phyloP scores from a whole-genome alignment of 2,797 vertebrate genomes.

The Poeciliopsis paucimaculata region DNA sequence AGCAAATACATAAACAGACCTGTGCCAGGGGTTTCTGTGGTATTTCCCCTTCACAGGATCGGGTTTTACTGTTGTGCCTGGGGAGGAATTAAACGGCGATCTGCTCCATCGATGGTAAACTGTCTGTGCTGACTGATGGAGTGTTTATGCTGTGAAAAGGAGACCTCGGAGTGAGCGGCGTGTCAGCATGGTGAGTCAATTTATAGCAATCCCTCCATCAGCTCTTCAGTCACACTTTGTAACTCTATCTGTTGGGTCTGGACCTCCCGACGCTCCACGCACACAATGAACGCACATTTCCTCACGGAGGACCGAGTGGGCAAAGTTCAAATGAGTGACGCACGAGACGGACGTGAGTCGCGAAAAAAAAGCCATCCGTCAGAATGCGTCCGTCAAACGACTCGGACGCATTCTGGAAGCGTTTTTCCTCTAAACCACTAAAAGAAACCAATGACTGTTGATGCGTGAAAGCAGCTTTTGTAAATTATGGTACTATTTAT shows the following conservation, averaged over 20 bases:
- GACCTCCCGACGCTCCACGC: slow-evolving; percentile 6
- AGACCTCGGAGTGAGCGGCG: slow-evolving; percentile 60
- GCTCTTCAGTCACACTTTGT: slow-evolving; percentile 55
- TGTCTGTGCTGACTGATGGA: slow-evolving; percentile 63
- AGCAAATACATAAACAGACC: slow-evolving; percentile 3
- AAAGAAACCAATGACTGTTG: not conserved
- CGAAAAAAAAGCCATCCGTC: not conserved
- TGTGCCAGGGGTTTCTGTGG: not conserved
- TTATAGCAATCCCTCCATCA: slow-evolving; percentile 62
- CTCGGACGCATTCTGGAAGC: not conserved
- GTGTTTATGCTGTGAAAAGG: slow-evolving; percentile 61
- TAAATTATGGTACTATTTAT: not conserved
- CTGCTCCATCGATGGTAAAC: slow-evolving; percentile 50
- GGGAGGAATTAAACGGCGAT: slow-evolving; percentile 51
- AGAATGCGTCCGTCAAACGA: not conserved
- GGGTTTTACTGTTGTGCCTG: slow-evolving; percentile 35
- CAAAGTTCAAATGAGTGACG: slow-evolving; percentile 25
- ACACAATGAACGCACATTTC: slow-evolving; percentile 12
- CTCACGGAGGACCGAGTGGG: slow-evolving; percentile 37
- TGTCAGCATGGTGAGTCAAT: slow-evolving; percentile 68
- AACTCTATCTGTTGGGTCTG: slow-evolving; percentile 59
- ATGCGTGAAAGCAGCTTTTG: too few relatives aligned
- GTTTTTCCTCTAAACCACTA: not conserved
- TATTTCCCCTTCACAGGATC: slow-evolving; percentile 9
- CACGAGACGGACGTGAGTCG: slow-evolving; percentile 7